These are phyloP conservation scores for Leucoma salicis DNA, from an alignment of 2,888 invertebrate species.

Conservation along the genomic window DNA sequence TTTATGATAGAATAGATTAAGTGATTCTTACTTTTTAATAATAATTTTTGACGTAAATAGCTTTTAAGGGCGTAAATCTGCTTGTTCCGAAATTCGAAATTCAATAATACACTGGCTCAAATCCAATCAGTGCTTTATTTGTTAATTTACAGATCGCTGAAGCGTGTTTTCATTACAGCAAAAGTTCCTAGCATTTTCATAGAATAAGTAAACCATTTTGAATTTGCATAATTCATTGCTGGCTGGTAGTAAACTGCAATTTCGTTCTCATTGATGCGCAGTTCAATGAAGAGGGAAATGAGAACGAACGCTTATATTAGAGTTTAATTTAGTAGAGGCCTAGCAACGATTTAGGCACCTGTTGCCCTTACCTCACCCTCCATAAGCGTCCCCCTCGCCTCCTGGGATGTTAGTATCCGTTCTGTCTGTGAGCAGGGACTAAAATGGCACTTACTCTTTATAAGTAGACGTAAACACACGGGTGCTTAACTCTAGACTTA, in stretches of 20 bases:
- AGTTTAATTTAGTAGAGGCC: constrained; percentile 37
- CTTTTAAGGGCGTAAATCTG: too few species aligned
- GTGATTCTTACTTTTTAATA: too few species aligned
- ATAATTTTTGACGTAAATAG: too few species aligned
- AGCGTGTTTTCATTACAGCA: constrained; percentile 29
- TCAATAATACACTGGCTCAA: too few species aligned
- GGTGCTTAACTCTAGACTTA: too few species aligned
- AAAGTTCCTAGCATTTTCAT: constrained; percentile 13
- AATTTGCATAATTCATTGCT: constrained; percentile 17
- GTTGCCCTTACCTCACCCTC: constrained; percentile 42
- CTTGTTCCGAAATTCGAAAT: too few species aligned
- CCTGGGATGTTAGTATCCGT: constrained; percentile 27
- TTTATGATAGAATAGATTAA: too few species aligned
- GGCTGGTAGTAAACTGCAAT: constrained; percentile 9
- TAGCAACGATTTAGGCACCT: constrained; percentile 49
- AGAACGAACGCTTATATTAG: constrained; percentile 17
- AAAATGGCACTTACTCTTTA: constrained; percentile 47
- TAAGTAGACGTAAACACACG: constrained; percentile 36
- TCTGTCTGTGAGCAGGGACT: constrained; percentile 38
- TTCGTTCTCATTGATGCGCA: constrained; percentile 3
- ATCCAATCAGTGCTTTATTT: constrained; percentile 21
- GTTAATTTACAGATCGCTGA: constrained; percentile 38
- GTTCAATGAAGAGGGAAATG: constrained; percentile 26
- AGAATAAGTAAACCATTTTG: background rate
- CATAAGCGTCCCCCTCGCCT: constrained; percentile 6